Evolutionary conservation across 1,140 invertebrate genomes (phyloP), one percentile per base, ranked within the genome.

Genomic region (Drosophila lacteicornis): DNA sequence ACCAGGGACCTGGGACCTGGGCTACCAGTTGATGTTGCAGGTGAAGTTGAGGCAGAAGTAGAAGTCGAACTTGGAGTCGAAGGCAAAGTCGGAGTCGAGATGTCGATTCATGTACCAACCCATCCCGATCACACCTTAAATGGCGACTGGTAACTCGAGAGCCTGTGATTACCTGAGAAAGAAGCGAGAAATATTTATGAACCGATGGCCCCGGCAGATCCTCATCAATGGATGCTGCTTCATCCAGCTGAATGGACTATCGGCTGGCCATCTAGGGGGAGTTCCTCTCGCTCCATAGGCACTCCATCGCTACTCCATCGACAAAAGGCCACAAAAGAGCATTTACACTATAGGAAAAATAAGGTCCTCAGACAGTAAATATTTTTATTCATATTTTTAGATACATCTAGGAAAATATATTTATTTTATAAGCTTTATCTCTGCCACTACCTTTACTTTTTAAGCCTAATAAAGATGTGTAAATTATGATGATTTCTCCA

Each of bases 171-270:
- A 88, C 80, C 69, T 86, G 66, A 71, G 66, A 75, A 75, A 80
- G 81, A 71, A 80, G 71, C 76, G 75, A 79, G 66, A 87, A 85
- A 91, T 90, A 90, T 91, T 90, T 90, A 90, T 90, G 85, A 85
- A 85, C 79, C 88, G 79, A 75, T 85, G 57, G 71, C 67, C 60
- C 50, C 69, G 69, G 69, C 78, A 75, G 82, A 70, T 70, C 67
- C 62, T 85, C 81, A 88, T 88, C 88, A 80, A 82, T 82, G 85
- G 57, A 77, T 43, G 71, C 49, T 74, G 76, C 40, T 50, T 38
- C 33, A 17, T 36, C 40, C 56, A 75, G 38, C 51, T 75, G 71
- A 67, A 76, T 76, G 73, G 73, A 42, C 60, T 65, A 53, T 70
- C 61, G 45, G 38, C 25, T 50, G 60, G 62, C 74, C 83, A 80